These are phyloP conservation scores for Myotis yumanensis DNA, from an alignment of 2,113 vertebrate genomes.

Conservation along the genomic window DNA sequence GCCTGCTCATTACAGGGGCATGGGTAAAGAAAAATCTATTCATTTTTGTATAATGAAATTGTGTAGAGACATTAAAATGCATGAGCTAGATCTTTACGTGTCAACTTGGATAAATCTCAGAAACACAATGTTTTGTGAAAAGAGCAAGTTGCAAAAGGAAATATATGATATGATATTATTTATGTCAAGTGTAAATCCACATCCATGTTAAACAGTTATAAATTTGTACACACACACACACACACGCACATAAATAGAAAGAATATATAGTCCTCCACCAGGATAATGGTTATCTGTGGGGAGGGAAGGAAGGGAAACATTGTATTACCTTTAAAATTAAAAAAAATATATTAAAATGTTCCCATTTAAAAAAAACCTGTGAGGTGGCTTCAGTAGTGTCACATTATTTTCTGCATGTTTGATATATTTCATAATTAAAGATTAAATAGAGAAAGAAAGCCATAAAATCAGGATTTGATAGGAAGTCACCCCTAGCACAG, in stretches of 20 bases:
- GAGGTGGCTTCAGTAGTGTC: neutral
- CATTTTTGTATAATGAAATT: constrained; percentile 37
- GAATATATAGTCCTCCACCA: neutral
- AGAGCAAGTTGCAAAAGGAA: constrained; percentile 58
- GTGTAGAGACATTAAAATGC: constrained; percentile 25
- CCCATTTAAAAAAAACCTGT: neutral
- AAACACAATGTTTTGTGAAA: constrained; percentile 64
- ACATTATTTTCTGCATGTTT: neutral
- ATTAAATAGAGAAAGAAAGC: neutral
- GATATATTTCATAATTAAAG: constrained; percentile 4
- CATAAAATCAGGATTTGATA: neutral
- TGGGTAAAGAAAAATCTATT: neutral
- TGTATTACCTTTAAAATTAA: neutral
- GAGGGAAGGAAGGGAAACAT: neutral
- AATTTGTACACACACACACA: neutral
- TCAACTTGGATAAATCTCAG: constrained; percentile 51
- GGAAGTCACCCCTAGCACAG: neutral
- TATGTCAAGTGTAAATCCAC: constrained; percentile 12
- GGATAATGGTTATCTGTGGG: neutral
- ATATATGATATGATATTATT: constrained; percentile 14
- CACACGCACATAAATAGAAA: neutral
- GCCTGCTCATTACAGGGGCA: neutral
- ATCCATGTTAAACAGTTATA: neutral
- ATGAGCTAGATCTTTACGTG: constrained; percentile 1
- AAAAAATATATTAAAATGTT: neutral